A percentile compares a stretch with the other conserved stretches of the same genome.
phyloP scores from a whole-genome alignment of 2,113 vertebrate species.

The Trogon surrucura region DNA sequence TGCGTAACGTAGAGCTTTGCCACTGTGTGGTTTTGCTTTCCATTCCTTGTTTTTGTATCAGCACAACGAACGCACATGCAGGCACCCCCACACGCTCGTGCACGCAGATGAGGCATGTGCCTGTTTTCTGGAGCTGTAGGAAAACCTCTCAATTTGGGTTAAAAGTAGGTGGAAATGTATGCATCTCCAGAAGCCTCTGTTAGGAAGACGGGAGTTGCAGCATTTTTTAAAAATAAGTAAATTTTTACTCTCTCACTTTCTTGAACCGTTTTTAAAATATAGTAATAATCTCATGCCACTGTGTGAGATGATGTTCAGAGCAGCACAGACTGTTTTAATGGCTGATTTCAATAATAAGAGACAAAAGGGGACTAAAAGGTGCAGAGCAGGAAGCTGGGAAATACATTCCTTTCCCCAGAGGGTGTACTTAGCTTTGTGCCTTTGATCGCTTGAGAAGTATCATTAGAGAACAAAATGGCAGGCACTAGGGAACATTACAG shows the following conservation, averaged over 20 bases:
- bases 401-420: slow-evolving; percentile 60
- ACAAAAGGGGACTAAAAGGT: slow-evolving; percentile 51
- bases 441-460: slow-evolving; percentile 59
- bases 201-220: not conserved
- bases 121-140: not conserved
- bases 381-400: slow-evolving; percentile 39
- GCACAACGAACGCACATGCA: fast-evolving
- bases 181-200: not conserved
- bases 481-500: slow-evolving; percentile 28
- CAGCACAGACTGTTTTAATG: slow-evolving; percentile 16
- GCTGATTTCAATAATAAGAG: slow-evolving; percentile 63
- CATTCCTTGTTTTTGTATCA: not conserved
- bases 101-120: fast-evolving
- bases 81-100: fast-evolving
- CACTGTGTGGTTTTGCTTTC: not conserved
- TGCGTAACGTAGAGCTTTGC: fast-evolving
- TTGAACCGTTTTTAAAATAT: not conserved
- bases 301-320: not conserved
- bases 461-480: slow-evolving; percentile 58
- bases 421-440: slow-evolving; percentile 60
- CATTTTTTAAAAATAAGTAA: not conserved
- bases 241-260: not conserved
- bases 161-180: not conserved
- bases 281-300: not conserved
- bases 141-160: not conserved